phyloP scores from a whole-genome alignment of 2,888 invertebrate genomes.

The Miltochrista miniata region DNA sequence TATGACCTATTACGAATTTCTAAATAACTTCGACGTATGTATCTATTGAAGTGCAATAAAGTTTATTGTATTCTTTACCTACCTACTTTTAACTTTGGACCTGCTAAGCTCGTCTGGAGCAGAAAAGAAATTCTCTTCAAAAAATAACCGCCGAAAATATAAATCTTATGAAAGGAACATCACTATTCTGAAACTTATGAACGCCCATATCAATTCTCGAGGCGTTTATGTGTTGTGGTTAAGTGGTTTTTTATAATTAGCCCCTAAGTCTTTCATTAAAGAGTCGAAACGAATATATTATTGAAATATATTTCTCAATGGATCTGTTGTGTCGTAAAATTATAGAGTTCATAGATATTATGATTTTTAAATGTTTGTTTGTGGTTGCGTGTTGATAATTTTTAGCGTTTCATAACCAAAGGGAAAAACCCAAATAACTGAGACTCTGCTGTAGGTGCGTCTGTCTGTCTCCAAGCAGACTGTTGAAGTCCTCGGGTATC shows the following conservation, averaged over 20 bases:
- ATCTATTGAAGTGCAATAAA: too few relatives aligned
- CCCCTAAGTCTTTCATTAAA: conserved; percentile 29
- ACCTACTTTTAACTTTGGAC: too few relatives aligned
- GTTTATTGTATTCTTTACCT: too few relatives aligned
- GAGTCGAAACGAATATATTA: conserved; percentile 1
- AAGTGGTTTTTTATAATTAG: conserved; percentile 42
- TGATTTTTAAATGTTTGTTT: conserved; percentile 10
- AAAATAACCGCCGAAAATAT: conserved; percentile 1
- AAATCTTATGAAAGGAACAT: conserved; percentile 2
- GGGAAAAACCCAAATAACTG: too few relatives aligned
- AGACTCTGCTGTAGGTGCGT: too few relatives aligned
- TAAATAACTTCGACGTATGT: too few relatives aligned
- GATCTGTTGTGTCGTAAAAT: conserved; percentile 14
- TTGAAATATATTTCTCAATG: conserved; percentile 9
- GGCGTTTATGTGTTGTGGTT: conserved; percentile 24
- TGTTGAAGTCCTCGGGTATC: too few relatives aligned
- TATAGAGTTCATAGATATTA: conserved; percentile 13
- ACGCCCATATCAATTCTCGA: conserved; percentile 25
- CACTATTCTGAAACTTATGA: conserved; percentile 30
- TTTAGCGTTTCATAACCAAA: too few relatives aligned
- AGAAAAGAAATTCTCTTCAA: too few relatives aligned
- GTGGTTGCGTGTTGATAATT: not conserved
- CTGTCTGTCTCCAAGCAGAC: too few relatives aligned
- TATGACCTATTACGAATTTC: too few relatives aligned
- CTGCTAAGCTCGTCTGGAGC: too few relatives aligned